Percentiles rank a stretch among this genome's conserved stretches.
Conservation (phyloP, 2,888 invertebrate species). For the Drosophila emarginata region DNA sequence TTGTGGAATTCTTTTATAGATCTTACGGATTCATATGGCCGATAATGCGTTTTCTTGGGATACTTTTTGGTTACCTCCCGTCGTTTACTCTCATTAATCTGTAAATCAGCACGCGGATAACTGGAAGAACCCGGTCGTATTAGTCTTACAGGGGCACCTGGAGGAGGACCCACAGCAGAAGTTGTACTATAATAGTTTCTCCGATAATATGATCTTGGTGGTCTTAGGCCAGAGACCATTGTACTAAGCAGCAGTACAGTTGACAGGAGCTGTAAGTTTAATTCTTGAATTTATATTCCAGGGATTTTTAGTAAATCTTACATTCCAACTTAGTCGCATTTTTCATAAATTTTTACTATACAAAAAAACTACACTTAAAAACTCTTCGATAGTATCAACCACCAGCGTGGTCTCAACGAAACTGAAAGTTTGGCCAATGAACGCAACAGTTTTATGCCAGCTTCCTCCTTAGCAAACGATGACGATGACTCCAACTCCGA, state of each 20-base stretch:
- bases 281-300: background rate
- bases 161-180: constrained; percentile 40
- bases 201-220: constrained; percentile 55
- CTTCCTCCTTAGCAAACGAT: constrained; percentile 67
- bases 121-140: constrained; percentile 57
- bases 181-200: constrained; percentile 67
- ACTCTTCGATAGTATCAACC: constrained; percentile 38
- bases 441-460: constrained; percentile 80
- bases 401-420: constrained; percentile 75
- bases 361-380: constrained; percentile 24
- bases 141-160: constrained; percentile 47
- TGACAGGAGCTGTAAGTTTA: constrained; percentile 56
- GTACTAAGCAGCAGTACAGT: constrained; percentile 46
- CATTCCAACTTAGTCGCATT: constrained; percentile 62
- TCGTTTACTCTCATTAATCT: constrained; percentile 73
- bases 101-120: constrained; percentile 61
- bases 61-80: constrained; percentile 63
- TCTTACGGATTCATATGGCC: constrained; percentile 71
- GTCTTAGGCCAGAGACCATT: constrained; percentile 36
- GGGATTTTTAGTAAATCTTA: constrained; percentile 48
- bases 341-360: constrained; percentile 28
- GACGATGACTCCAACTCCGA: constrained; percentile 24
- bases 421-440: constrained; percentile 80
- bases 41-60: constrained; percentile 69
- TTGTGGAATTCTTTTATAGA: background rate